Percentiles rank a stretch among this genome's conserved stretches.
These are phyloP conservation scores for Pseudococcus viburni DNA, from an alignment of 2,888 invertebrate species.

Conservation along the genomic window DNA sequence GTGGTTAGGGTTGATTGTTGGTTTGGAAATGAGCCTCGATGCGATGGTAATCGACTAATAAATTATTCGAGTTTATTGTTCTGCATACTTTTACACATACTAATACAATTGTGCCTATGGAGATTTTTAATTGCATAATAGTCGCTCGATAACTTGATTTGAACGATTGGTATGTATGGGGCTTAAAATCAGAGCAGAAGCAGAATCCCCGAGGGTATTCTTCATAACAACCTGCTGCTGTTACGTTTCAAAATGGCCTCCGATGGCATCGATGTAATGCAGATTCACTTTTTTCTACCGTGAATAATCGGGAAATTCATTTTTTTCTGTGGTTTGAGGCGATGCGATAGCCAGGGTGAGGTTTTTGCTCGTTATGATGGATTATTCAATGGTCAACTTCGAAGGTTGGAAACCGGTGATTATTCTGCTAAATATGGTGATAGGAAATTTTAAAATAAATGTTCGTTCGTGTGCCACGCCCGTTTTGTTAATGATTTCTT, in stretches of 20 bases:
- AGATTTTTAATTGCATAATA: conserved; percentile 22
- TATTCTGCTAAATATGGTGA: not conserved
- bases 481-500: too few species aligned
- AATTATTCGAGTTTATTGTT: conserved; percentile 23
- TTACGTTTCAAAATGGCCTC: conserved; percentile 26
- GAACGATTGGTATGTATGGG: not conserved
- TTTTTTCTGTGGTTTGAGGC: not conserved
- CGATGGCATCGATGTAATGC: conserved; percentile 7
- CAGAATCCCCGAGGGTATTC: not conserved
- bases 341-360: not conserved
- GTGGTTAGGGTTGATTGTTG: conserved; percentile 16
- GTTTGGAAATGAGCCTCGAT: not conserved
- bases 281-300: not conserved
- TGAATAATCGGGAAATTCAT: conserved; percentile 31
- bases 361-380: not conserved
- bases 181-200: conserved; percentile 12
- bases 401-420: not conserved
- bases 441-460: not conserved
- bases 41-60: conserved; percentile 11
- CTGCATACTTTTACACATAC: not conserved
- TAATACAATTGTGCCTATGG: not conserved
- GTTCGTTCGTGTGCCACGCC: not conserved
- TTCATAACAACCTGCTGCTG: not conserved
- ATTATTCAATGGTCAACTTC: not conserved
- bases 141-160: not conserved